Base-by-base conservation (phyloP, 2,797 vertebrate genomes). In the Arctocebus calabarensis region DNA sequence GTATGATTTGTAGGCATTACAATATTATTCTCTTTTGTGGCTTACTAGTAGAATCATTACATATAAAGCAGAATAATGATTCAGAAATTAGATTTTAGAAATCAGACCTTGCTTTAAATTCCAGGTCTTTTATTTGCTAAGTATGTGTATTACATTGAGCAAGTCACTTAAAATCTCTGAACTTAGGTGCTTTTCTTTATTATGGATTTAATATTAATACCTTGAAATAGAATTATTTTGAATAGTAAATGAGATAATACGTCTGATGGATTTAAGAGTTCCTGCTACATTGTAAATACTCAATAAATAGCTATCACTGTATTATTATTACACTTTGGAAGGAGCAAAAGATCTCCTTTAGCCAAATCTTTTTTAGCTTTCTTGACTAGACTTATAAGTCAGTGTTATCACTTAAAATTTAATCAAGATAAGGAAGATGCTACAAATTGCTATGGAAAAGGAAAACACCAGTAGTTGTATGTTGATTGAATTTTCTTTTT, bases 401-500 rank as follows among this genome's bases (percentile, higher is more conserved):
- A 32, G 4, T 84, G 81, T 94, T 87, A 83, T 11, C 12, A 71
- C n/a, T 91, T 91, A 81, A 79, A 74, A 55, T 62, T 88, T 91
- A 79, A 89, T 68, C 27, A 88, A 43, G 32, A 32, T 79, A 16
- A 86, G 61, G 55, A 77, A 74, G 27, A 59, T 71, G 52, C n/a
- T 84, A 5, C 5, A 88, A 34, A 88, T 4, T 93, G 17, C 3
- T 6, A 1, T 45, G 22, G 29, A 71, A 84, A 64, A 34, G 19
- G 17, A 3, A 78, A 94, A 62, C 29, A 93, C 34, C 59, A n/a
- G 32, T 5, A 55, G n/a, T 84, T 95, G 0, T 89, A 68, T 66
- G n/a, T 83, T 91, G 70, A 34, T 90, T 74, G 73, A 61, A 4
- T 92, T 88, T 93, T 97, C 20, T 61, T 84, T 94, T 13, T 87